These are phyloP conservation scores for Nebria ingens DNA, from an alignment of 1,140 invertebrate genomes.

Conservation along the genomic window DNA sequence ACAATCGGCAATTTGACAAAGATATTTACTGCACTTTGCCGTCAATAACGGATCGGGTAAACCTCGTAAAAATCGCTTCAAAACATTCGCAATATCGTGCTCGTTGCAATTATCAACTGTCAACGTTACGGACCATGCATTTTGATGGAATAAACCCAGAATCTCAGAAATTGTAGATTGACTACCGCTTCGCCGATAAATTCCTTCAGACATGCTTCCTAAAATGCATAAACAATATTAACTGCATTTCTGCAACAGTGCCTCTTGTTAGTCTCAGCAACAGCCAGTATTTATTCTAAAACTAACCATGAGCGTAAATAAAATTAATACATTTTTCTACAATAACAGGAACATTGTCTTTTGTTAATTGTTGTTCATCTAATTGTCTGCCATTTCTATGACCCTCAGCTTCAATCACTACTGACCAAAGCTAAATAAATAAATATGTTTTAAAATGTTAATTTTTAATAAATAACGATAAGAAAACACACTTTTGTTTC, in stretches of 20 bases:
- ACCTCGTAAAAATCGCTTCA: slow-evolving; percentile 76
- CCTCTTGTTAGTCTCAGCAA: too few relatives aligned
- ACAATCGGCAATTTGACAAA: slow-evolving; percentile 31
- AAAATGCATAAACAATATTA: slow-evolving; percentile 21
- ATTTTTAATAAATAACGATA: not conserved
- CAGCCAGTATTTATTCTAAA: slow-evolving; percentile 1
- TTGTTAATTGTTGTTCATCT: slow-evolving; percentile 74
- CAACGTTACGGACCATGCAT: slow-evolving; percentile 75
- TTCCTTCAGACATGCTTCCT: slow-evolving; percentile 74
- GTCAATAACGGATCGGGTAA: slow-evolving; percentile 60
- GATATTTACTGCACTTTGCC: slow-evolving; percentile 26
- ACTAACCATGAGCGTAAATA: slow-evolving; percentile 68
- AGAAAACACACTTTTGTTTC: slow-evolving; percentile 43
- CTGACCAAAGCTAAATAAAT: slow-evolving; percentile 50
- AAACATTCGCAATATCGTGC: slow-evolving; percentile 74
- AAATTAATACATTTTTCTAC: slow-evolving; percentile 87
- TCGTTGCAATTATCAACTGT: slow-evolving; percentile 61
- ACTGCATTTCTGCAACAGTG: too few relatives aligned
- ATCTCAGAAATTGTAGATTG: slow-evolving; percentile 63
- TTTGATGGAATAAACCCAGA: slow-evolving; percentile 60
- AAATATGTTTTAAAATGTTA: slow-evolving; percentile 8
- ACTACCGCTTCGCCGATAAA: slow-evolving; percentile 72
- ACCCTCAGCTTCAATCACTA: slow-evolving; percentile 59
- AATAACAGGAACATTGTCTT: slow-evolving; percentile 75
- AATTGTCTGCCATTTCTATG: slow-evolving; percentile 64